Base-by-base conservation (phyloP, 2,888 invertebrate species). In the Aromia moschata region DNA sequence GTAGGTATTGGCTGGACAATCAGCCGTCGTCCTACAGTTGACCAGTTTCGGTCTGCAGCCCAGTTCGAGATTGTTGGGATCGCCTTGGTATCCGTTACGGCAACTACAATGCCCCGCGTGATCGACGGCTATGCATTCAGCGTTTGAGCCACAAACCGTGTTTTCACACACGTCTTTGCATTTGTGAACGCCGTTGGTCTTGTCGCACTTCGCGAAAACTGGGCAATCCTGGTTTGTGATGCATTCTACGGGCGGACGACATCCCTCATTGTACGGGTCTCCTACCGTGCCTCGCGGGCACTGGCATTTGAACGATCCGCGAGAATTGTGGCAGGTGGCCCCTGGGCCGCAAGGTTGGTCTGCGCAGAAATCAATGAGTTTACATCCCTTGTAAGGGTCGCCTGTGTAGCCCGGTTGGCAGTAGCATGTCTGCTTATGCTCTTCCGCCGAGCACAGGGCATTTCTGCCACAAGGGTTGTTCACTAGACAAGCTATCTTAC, bases 321-420 rank as follows among this genome's bases (percentile, higher is more conserved):
- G 86, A 0, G 89, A 85, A 77, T 93, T 96, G 65, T 87, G 87
- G 77, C 96, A 96, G 63, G 85, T 81, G 0, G 94, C 91, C 55
- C 91, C 91, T 41, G 89, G 87, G 2, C 91, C 93, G 76, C 94
- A 94, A 4, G 93, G 93, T 37, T 86, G 85, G 67, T 87, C 86
- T 45, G 86, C 84, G 74, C 94, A 95, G 79, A 89, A 92, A 80
- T 94, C 91, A 52, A 94, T 88, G 51, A 89, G 81, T 49, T 84
- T 81, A 73, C 95, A 95, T 15, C 88, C 89, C 18, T 81, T 82
- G 7, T 85, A 81, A 1, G 94, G 89, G 78, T 94, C 89, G 1
- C 94, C 94, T 0, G 92, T 92, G 73, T 87, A 94, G 0, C 94
- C 94, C 9, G 94, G 94, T 80, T 93, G 93, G 76, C 95, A 95